Evolutionary conservation across 2,113 vertebrate genomes (phyloP), one percentile per base, ranked within the genome.

Genomic region (Illadopsis cleaveri): DNA sequence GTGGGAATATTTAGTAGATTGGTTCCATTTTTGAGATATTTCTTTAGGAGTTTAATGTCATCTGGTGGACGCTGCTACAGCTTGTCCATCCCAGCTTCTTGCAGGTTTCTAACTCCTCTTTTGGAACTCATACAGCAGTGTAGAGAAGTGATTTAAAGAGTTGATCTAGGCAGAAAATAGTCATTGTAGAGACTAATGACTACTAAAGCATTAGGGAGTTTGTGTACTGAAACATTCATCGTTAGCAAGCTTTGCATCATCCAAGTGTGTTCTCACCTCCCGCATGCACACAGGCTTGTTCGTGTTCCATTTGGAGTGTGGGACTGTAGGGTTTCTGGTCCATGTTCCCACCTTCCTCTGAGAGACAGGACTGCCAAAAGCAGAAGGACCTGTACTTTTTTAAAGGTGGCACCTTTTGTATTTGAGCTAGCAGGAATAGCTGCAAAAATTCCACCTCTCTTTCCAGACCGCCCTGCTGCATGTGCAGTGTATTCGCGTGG

Each of bases 401-500:
- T 15, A 77, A 86, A 83, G 14, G 30, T 42, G 30, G 17, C 24
- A 78, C 18, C 24, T 83, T 57, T 77, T 83, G 57, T 57, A 38
- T 60, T 42, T 79, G n/a, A 33, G 12, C n/a, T 90, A 72, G 47
- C 66, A 82, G n/a, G 24, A 88, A 40, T 1, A 50, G 53, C 57
- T 90, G 33, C 50, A 86, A 79, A 72, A 85, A 65, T 65, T 80
- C 28, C 40, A 51, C 5, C 42, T 81, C 47, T 62, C 6, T 65
- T 85, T 82, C 31, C 56, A 91, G 68, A 50, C 27, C 37, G 57
- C 6, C 17, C 40, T 62, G 16, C 61, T 79, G 18, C 44, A 33
- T 0, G 0, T 86, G n/a, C 27, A 47, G 19, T 30, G 11, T 61
- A 8, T 37, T 7, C 4, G 5, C 40, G 17, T 1, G 3, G 69